These are phyloP conservation scores for Cochlearius cochlearius DNA, from an alignment of 2,113 vertebrate genomes.

Conservation along the genomic window DNA sequence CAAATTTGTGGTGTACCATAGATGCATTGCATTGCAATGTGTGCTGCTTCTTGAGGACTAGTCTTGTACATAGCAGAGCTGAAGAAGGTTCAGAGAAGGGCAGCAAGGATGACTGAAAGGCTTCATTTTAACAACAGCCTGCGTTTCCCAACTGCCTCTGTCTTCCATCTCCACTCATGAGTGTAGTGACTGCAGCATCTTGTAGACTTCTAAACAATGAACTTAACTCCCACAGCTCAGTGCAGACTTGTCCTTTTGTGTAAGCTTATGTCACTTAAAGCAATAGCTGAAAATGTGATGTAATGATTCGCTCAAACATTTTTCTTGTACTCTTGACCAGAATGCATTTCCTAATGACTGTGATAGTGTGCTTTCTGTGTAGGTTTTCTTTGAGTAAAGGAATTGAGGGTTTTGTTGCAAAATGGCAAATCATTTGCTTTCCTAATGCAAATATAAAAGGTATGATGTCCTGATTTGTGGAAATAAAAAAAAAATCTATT, in stretches of 20 bases:
- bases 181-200: background rate
- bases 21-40: background rate
- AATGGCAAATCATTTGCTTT: background rate
- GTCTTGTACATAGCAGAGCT: background rate
- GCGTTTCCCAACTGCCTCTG: background rate
- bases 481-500: background rate
- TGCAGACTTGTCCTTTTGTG: background rate
- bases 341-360: background rate
- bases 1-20: background rate
- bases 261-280: background rate
- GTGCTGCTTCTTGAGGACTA: background rate
- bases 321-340: background rate
- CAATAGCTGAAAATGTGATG: background rate
- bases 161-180: background rate
- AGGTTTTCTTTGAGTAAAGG: background rate
- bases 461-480: background rate
- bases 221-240: background rate
- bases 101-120: background rate
- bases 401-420: background rate
- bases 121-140: background rate
- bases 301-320: background rate
- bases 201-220: background rate
- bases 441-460: background rate
- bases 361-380: background rate
- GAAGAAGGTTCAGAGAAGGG: background rate